Evolutionary conservation across 64 coral and sea anemone species (phyloP), one percentile per base, ranked within the genome.

Genomic region (Stichodactyla helianthus): DNA sequence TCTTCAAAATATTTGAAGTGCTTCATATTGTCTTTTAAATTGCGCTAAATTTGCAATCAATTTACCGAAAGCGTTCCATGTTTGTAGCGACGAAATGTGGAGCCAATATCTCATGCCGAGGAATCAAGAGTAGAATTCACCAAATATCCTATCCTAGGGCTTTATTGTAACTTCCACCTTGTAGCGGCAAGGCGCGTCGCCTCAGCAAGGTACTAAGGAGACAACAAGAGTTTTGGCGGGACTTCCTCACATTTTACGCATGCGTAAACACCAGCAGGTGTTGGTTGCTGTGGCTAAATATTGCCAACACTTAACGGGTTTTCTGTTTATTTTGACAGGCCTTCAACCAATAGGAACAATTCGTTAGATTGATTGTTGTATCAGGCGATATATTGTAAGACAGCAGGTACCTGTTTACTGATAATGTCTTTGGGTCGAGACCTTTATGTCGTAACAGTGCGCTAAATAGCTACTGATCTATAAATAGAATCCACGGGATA

Each of bases 111-210:
- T 31, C 27, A 19, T 6, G 11, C 10, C n/a, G 10, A 35, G 11
- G 4, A 27, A 10, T n/a, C 22, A 23, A 25, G 20, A 8, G 65
- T 6, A 71, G 20, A 71, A 1, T 74, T 27, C 68, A 5, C 8
- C 68, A 74, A 11, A 11, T 31, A 27, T 74, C 12, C 7, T 74
- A 12, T 74, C 23, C 10, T 28, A 11, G 25, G 68, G 26, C 68
- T 31, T 74, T 12, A 1, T 52, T 18, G 76, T 57, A 12, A 60
- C 44, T 51, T 80, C 55, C 57, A 51, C 55, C 63, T 53, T 71
- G 78, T 53, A 54, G 82, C 71, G 52, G 83, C 35, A 85, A 79
- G 89, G 89, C 71, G 82, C 54, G 89, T 85, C 89, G 89, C 55
- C 82, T 85, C 17, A 27, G 51, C 51, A 81, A 51, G 50, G 78